Evolutionary conservation across 2,113 vertebrate species (phyloP).

Genomic region (Todiramphus saurophagus): DNA sequence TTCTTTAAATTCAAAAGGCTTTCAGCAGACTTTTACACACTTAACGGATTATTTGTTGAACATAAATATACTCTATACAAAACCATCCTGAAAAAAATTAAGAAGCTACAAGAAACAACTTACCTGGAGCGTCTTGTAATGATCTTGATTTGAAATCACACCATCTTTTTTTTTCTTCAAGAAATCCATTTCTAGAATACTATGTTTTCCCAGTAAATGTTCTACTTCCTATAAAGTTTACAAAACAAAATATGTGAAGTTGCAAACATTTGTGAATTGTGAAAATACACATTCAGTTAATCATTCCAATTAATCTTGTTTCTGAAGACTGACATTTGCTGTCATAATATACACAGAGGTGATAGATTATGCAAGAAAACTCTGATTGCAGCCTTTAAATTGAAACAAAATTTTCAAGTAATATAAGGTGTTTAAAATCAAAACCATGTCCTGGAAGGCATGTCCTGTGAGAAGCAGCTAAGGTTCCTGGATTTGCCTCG

Average conservation of each 20-base stretch:
- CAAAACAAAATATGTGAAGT: neutral
- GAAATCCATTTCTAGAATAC: conserved; percentile 70
- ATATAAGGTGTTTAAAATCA: neutral
- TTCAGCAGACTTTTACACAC: neutral
- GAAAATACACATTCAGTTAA: neutral
- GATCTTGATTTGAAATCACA: conserved; percentile 65
- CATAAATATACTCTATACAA: neutral
- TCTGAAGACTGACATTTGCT: neutral
- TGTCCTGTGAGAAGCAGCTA: neutral
- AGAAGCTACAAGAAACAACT: neutral
- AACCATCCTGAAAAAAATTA: neutral
- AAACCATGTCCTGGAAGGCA: neutral
- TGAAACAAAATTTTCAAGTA: neutral
- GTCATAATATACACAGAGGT: neutral
- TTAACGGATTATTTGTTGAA: neutral
- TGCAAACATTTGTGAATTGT: neutral
- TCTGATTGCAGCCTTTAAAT: neutral
- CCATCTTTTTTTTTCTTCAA: conserved; percentile 72
- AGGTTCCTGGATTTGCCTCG: neutral
- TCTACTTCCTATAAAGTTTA: conserved; percentile 71
- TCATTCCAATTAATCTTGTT: neutral
- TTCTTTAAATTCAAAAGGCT: neutral
- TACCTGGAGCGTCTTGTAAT: conserved; percentile 78
- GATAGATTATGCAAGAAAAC: neutral
- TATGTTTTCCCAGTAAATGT: conserved; percentile 73